Conservation (phyloP, 2,797 vertebrate genomes). For the Dallia pectoralis region DNA sequence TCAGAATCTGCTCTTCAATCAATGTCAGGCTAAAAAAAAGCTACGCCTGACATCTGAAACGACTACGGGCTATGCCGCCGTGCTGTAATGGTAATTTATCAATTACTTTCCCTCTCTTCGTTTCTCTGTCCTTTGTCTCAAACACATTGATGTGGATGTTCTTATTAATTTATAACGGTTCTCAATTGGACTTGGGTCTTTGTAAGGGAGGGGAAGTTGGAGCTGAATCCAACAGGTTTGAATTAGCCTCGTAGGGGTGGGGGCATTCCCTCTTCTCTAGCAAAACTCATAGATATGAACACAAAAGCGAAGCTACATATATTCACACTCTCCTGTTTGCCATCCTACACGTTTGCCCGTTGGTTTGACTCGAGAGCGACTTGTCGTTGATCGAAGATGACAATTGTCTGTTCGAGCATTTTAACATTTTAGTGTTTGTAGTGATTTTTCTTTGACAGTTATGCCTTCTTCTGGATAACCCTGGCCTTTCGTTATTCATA, state of each 20-base stretch:
- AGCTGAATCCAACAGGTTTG: constrained; percentile 65
- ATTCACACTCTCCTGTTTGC: not conserved
- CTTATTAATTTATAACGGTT: constrained; percentile 34
- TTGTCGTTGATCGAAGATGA: constrained; percentile 6
- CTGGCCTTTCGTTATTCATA: constrained; percentile 3
- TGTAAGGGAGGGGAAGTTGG: constrained; percentile 48
- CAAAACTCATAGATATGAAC: no score
- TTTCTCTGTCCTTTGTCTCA: constrained; percentile 45
- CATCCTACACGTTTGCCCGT: constrained; percentile 35
- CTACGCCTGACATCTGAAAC: not conserved
- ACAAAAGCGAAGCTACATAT: constrained; percentile 29
- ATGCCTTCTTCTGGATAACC: constrained; percentile 20
- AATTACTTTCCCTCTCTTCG: constrained; percentile 16
- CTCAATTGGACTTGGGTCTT: constrained; percentile 50
- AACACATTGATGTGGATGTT: no score
- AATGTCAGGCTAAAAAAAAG: constrained; percentile 15
- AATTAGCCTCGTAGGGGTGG: constrained; percentile 39
- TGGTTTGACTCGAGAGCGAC: constrained; percentile 13
- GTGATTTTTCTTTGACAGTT: constrained; percentile 37
- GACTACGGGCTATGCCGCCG: constrained; percentile 30
- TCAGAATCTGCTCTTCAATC: constrained; percentile 19
- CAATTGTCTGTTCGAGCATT: constrained; percentile 13
- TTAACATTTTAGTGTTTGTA: constrained; percentile 18
- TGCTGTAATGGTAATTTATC: constrained; percentile 42
- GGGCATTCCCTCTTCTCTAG: constrained; percentile 45